Evolutionary conservation across 2,888 invertebrate genomes (phyloP).

Genomic region (Epistrophe grossulariae): DNA sequence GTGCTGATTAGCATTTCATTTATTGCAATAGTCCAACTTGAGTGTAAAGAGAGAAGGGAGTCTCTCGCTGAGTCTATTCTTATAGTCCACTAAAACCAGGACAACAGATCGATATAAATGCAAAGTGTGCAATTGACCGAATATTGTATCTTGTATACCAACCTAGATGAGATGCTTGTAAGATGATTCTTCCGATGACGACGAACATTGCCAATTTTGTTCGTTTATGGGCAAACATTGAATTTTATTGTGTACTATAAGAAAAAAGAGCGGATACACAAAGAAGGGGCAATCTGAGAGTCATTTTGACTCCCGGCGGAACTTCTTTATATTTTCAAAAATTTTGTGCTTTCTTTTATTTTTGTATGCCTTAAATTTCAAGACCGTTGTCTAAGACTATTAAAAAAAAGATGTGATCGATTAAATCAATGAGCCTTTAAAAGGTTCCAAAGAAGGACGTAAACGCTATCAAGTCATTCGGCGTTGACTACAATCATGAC

Average conservation of each 20-base stretch:
- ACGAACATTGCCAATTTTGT: constrained; percentile 58
- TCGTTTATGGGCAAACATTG: constrained; percentile 70
- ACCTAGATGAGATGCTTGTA: constrained; percentile 40
- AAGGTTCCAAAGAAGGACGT: too few species aligned
- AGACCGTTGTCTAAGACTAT: too few species aligned
- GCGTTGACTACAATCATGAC: too few species aligned
- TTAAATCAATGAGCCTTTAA: too few species aligned
- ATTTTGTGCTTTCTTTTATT: too few species aligned
- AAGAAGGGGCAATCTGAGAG: background rate
- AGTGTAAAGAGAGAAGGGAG: background rate
- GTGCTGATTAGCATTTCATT: constrained; percentile 72
- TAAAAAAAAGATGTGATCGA: too few species aligned
- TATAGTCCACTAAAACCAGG: constrained; percentile 16
- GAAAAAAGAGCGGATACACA: background rate
- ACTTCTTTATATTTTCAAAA: background rate
- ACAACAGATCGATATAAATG: constrained; percentile 69
- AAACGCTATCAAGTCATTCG: too few species aligned
- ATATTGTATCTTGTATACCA: constrained; percentile 6
- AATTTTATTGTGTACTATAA: constrained; percentile 56
- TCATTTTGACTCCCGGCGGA: background rate
- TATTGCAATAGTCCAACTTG: constrained; percentile 34
- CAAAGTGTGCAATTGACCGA: constrained; percentile 49
- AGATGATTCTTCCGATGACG: constrained; percentile 27
- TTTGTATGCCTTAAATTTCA: too few species aligned
- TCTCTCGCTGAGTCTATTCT: background rate